phyloP scores from a whole-genome alignment of 2,113 vertebrate species.

The Zapornia atra region DNA sequence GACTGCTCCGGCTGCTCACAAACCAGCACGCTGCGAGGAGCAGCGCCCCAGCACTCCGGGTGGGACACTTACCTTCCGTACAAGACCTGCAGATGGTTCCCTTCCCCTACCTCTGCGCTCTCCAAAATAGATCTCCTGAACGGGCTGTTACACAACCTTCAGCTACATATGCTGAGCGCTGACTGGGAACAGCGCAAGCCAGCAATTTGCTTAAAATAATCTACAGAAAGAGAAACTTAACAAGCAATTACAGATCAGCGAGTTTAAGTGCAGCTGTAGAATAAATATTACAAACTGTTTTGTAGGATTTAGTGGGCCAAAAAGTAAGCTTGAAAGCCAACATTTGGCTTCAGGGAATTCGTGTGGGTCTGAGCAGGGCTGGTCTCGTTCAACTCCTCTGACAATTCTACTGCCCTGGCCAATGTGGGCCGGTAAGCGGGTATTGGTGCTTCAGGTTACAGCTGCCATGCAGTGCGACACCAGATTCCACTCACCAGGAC shows the following conservation, averaged over 20 bases:
- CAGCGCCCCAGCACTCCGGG: not conserved
- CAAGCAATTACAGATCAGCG: slow-evolving; percentile 20
- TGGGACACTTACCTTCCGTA: not conserved
- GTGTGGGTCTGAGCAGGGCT: not conserved
- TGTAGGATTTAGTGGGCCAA: not conserved
- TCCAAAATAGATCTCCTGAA: not conserved
- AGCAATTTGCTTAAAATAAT: slow-evolving; percentile 43
- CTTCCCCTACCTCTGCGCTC: slow-evolving; percentile 10
- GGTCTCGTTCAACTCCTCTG: not conserved
- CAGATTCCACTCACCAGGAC: not conserved
- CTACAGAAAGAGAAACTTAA: slow-evolving; percentile 13
- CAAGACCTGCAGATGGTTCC: slow-evolving; percentile 46
- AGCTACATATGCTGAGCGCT: not conserved
- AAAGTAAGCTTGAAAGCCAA: not conserved
- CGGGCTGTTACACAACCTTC: not conserved
- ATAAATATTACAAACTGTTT: slow-evolving; percentile 29
- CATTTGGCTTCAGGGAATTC: not conserved
- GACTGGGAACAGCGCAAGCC: slow-evolving; percentile 11
- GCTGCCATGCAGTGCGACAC: not conserved
- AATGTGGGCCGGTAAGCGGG: not conserved
- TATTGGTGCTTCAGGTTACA: not conserved
- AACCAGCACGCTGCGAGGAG: slow-evolving; percentile 7
- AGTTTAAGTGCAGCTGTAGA: slow-evolving; percentile 14
- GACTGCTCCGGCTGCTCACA: not conserved
- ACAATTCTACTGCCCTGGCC: not conserved